Evolutionary conservation across 2,888 invertebrate species (phyloP).

Genomic region (Osmoderma eremita): DNA sequence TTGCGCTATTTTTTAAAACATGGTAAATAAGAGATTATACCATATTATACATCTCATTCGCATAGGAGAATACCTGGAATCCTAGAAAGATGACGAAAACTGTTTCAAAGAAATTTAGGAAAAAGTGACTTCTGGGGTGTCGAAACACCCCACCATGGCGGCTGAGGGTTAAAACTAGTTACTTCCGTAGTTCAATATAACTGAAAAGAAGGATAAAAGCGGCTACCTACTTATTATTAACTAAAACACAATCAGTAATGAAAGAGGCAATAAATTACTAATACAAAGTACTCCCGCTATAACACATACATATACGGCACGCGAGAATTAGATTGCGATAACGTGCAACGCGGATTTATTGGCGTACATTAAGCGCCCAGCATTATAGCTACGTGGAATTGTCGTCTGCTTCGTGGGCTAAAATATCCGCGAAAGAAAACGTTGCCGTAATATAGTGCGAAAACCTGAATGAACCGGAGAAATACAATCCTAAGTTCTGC

Average conservation of each 20-base stretch:
- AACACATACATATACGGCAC: not conserved
- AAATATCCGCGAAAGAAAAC: constrained; percentile 32
- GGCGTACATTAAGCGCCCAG: constrained; percentile 8
- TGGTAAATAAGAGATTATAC: too few species aligned
- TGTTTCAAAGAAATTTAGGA: too few species aligned
- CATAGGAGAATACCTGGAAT: too few species aligned
- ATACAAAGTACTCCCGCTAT: not conserved
- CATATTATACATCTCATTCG: too few species aligned
- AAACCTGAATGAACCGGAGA: constrained; percentile 31
- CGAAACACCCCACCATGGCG: too few species aligned
- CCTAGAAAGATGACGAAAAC: too few species aligned
- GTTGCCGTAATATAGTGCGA: constrained; percentile 29
- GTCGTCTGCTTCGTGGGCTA: constrained; percentile 11
- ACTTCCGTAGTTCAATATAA: too few species aligned
- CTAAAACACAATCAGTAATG: not conserved
- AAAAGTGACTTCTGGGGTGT: too few species aligned
- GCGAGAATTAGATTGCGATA: constrained; percentile 2
- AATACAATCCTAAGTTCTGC: constrained; percentile 42
- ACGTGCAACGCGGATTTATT: constrained; percentile 23
- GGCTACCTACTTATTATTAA: not conserved
- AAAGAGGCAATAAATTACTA: not conserved
- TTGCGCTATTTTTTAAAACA: too few species aligned
- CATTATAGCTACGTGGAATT: constrained; percentile 22
- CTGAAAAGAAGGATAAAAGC: too few species aligned
- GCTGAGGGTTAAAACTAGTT: too few species aligned